These are phyloP conservation scores for Trididemnum nubilum DNA, from an alignment of 23 tunicate genomes.

Conservation along the genomic window DNA sequence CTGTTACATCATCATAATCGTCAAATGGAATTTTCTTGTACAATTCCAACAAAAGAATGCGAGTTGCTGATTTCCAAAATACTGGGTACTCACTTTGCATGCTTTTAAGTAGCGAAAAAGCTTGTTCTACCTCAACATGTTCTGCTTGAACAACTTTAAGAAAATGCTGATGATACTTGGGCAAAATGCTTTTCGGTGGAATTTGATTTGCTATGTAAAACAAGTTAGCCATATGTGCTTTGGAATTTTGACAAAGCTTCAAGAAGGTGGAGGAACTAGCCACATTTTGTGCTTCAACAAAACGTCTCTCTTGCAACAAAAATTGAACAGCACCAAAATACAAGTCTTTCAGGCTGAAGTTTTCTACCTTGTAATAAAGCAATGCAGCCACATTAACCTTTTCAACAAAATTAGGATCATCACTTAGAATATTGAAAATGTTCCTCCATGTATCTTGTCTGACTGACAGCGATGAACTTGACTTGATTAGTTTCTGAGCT, in stretches of 20 bases:
- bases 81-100: no score
- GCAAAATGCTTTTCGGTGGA: not conserved
- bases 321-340: not conserved
- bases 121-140: not conserved
- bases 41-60: not conserved
- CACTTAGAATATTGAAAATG: not conserved
- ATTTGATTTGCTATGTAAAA: not conserved
- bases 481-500: not conserved
- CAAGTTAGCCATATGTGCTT: not conserved
- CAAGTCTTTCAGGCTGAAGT: not conserved
- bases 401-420: not conserved
- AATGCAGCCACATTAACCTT: not conserved
- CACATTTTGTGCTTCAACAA: not conserved
- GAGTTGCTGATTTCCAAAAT: not conserved
- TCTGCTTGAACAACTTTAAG: not conserved
- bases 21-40: conserved; percentile 15
- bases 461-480: not conserved
- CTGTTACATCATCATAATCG: not conserved
- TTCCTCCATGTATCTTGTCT: not conserved
- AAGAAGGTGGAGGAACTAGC: not conserved
- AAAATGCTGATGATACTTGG: not conserved
- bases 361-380: not conserved
- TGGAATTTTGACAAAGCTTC: not conserved
- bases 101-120: not conserved
- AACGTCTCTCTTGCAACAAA: not conserved